These are phyloP conservation scores for human DNA, from an alignment of 2,113 vertebrate species.

Conservation along the genomic window GRCh38 chr16:69061001-69061500, in stretches of 20 bases:
- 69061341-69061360: too few species aligned
- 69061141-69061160: background rate
- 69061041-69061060: background rate
- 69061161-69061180: background rate
- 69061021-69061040: constrained; percentile 45
- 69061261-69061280: constrained; percentile 32
- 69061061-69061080: constrained; percentile 42
- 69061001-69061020: too few species aligned
- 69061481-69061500: too few species aligned
- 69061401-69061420: too few species aligned
- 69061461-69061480: too few species aligned
- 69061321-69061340: too few species aligned
- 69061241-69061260: background rate
- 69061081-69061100: constrained; percentile 36
- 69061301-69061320: too few species aligned
- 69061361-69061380: too few species aligned
- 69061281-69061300: background rate
- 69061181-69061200: background rate
- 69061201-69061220: constrained; percentile 19
- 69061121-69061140: constrained; percentile 39
- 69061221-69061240: constrained; percentile 18
- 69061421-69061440: too few species aligned
- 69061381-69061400: too few species aligned
- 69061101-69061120: constrained; percentile 16
- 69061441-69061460: too few species aligned